These are phyloP conservation scores for Megalurothrips usitatus DNA, from an alignment of 2,888 invertebrate species.

Conservation along the genomic window DNA sequence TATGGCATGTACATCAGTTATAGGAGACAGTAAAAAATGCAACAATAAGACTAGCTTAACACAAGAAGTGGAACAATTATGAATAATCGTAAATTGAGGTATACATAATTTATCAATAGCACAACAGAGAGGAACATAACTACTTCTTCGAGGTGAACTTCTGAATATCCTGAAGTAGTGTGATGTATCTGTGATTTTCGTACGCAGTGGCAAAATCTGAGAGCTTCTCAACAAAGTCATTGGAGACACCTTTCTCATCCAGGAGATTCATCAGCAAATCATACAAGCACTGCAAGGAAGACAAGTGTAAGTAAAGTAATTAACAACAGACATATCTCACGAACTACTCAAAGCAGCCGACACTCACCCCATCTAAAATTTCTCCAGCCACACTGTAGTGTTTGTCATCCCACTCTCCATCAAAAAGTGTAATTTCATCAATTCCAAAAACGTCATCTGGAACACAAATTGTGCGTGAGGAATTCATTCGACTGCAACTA, in stretches of 20 bases:
- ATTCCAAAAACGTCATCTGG: constrained; percentile 86
- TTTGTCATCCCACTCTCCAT: constrained; percentile 83
- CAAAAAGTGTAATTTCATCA: constrained; percentile 85
- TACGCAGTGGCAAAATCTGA: constrained; percentile 85
- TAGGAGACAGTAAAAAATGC: constrained; percentile 34
- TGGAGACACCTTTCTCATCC: constrained; percentile 92
- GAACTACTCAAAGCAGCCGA: constrained; percentile 14
- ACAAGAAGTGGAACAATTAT: not conserved
- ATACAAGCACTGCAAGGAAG: constrained; percentile 71
- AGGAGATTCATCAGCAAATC: constrained; percentile 91
- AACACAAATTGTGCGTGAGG: constrained; percentile 41
- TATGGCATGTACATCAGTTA: not conserved
- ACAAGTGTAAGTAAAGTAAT: constrained; percentile 33
- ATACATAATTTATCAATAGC: not conserved
- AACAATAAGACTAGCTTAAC: constrained; percentile 26
- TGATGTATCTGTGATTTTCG: constrained; percentile 89
- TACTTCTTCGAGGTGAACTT: constrained; percentile 69
- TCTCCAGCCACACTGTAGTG: constrained; percentile 88
- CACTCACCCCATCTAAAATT: constrained; percentile 86
- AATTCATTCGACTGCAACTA: too few species aligned
- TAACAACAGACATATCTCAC: constrained; percentile 32
- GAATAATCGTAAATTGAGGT: constrained; percentile 21
- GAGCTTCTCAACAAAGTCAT: constrained; percentile 86
- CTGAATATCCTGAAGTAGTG: constrained; percentile 78
- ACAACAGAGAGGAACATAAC: constrained; percentile 30